Base-by-base conservation (phyloP, 2,113 vertebrate species). In the Malurus alboscapulatus region DNA sequence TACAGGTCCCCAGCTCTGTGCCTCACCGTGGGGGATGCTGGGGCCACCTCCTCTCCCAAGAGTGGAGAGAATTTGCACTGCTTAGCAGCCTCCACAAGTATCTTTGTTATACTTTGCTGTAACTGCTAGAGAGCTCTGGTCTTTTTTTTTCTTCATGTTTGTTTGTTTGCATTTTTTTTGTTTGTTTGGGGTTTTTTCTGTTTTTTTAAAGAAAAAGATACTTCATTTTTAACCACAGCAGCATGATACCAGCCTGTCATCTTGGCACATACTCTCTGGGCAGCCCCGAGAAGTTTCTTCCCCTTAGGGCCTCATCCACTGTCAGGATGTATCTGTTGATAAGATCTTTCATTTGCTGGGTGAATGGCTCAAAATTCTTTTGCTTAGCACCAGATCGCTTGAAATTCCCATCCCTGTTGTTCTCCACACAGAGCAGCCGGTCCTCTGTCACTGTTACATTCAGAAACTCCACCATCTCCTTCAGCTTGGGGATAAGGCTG, bases 391-490 rank as follows among this genome's bases (percentile, higher is more conserved):
- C 98, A 0, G 94, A 96, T 15, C 98, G 92, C 69, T 98, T 98
- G 95, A 99, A 99, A 92, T 97, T 98, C 21, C 98, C 98, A 0
- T 99, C 98, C 81, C 98, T 98, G 96, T 99, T 99, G 95, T 97
- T 98, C 95, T 99, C 98, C 1, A 98, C 98, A 0, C 98, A 99
- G 32, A 99, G 98, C 84, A 99, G 97, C 14, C 97, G 86, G 68
- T 99, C 98, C 71, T 98, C 98, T 4, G 97, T 97, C 88, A 98
- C 97, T 0, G 96, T 97, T 87, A 97, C 45, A 0, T 98, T 98
- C 82, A 99, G 97, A n/a, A 99, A 99, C 61, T 96, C 89, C 68
- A 98, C 98, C 96, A 98, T 97, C 47, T 97, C 95, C 75, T 81
- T 97, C 84, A 99, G 97, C 17, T 96, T 98, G 86, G 98, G 98